phyloP scores from a whole-genome alignment of 1,140 invertebrate genomes.

The Drosophila nigromelanica region DNA sequence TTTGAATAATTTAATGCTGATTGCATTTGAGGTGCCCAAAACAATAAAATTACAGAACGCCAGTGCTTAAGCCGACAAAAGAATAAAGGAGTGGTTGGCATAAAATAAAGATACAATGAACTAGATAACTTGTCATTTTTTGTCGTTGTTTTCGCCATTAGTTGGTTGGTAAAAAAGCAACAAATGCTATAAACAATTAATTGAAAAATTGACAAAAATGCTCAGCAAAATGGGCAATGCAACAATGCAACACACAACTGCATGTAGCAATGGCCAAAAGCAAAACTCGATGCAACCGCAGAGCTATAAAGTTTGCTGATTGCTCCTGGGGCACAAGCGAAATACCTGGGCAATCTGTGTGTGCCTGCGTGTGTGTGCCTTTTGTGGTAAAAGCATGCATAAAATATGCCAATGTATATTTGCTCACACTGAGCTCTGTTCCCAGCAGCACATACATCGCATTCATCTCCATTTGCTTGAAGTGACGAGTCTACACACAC shows the following conservation, averaged over 20 bases:
- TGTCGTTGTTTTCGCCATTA: constrained; percentile 1
- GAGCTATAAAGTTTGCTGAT: constrained; percentile 11
- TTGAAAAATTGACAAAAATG: constrained; percentile 21
- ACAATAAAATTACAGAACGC: not conserved
- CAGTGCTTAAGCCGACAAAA: not conserved
- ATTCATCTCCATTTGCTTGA: constrained; percentile 80
- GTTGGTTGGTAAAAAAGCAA: constrained; percentile 11
- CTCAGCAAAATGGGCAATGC: constrained; percentile 6
- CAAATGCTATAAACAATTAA: constrained; percentile 45
- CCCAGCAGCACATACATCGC: constrained; percentile 55
- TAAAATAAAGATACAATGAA: not conserved
- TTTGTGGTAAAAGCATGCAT: constrained; percentile 70
- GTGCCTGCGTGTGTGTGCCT: constrained; percentile 22
- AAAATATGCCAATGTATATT: constrained; percentile 73
- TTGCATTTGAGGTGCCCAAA: constrained; percentile 5
- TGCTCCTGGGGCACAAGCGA: constrained; percentile 2
- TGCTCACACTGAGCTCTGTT: not conserved
- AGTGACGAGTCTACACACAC: constrained; percentile 65
- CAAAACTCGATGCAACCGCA: constrained; percentile 19
- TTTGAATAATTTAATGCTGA: constrained; percentile 10
- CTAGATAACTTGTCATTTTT: not conserved
- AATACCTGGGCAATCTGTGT: constrained; percentile 3
- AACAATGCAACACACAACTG: not conserved
- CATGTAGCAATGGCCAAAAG: not conserved
- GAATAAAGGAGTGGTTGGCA: not conserved